Conservation (phyloP, 2,888 invertebrate species). For the Synergus umbraculus region DNA sequence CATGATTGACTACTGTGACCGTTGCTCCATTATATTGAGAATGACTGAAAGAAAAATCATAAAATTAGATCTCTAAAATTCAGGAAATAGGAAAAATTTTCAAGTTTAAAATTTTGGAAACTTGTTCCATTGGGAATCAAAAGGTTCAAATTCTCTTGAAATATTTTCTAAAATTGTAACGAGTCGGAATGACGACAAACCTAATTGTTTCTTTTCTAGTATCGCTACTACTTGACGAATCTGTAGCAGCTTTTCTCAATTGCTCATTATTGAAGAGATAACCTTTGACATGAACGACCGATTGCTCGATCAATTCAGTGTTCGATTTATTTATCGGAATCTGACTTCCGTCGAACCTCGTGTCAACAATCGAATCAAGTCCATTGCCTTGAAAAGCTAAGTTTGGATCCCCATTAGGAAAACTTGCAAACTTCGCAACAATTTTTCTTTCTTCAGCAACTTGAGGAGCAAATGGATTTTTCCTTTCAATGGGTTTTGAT, state of each 20-base stretch:
- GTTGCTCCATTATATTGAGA: conserved; percentile 16
- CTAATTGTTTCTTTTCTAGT: conserved; percentile 31
- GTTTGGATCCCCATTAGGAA: conserved; percentile 71
- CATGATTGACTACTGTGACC: conserved; percentile 26
- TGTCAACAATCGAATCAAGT: conserved; percentile 14
- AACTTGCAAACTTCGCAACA: conserved; percentile 68
- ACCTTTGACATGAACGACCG: conserved; percentile 10
- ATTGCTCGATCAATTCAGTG: conserved; percentile 27
- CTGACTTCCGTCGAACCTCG: conserved; percentile 14
- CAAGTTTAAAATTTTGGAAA: background rate
- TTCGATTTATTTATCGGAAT: conserved; percentile 19
- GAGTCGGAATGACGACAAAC: background rate
- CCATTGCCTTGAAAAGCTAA: conserved; percentile 52
- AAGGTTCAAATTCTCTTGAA: no score
- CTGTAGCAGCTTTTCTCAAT: conserved; percentile 15
- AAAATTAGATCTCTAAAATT: background rate
- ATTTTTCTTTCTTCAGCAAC: conserved; percentile 71
- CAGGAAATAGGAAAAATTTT: background rate
- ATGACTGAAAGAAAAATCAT: conserved; percentile 16
- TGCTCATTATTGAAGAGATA: conserved; percentile 32
- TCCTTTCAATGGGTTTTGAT: conserved; percentile 63
- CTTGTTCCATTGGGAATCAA: background rate
- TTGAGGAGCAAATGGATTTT: conserved; percentile 72
- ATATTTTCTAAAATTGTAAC: no score
- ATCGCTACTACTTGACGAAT: conserved; percentile 30